These are phyloP conservation scores for Habroteleia sp. DNA, from an alignment of 2,888 invertebrate genomes.

Conservation along the genomic window DNA sequence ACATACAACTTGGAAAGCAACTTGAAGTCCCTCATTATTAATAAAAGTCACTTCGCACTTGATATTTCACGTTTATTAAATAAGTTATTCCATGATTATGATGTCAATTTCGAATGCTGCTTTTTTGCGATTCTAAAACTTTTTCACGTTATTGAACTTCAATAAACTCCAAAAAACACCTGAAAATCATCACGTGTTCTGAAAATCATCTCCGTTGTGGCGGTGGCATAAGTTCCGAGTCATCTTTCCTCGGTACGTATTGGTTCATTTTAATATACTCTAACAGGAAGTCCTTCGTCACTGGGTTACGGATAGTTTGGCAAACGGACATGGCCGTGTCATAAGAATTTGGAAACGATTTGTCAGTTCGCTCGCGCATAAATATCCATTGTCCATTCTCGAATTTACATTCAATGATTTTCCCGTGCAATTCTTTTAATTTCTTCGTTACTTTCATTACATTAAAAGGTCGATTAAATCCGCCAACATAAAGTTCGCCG, in stretches of 20 bases:
- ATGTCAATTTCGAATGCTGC: too few species aligned
- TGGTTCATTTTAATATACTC: conserved; percentile 86
- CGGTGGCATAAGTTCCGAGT: conserved; percentile 88
- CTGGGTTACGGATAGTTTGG: conserved; percentile 90
- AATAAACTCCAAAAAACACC: too few species aligned
- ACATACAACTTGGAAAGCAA: too few species aligned
- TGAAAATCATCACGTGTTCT: too few species aligned
- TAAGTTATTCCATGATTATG: too few species aligned
- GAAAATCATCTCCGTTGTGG: conserved; percentile 82
- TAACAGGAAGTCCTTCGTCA: conserved; percentile 91
- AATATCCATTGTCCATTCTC: conserved; percentile 93
- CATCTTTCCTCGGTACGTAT: conserved; percentile 82
- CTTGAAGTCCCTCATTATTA: too few species aligned
- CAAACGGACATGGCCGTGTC: conserved; percentile 93
- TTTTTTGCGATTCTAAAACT: too few species aligned
- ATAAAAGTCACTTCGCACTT: too few species aligned
- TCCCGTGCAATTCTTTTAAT: conserved; percentile 87
- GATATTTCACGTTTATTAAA: too few species aligned
- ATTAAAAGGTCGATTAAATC: conserved; percentile 85
- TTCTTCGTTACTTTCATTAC: conserved; percentile 89
- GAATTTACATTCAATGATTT: conserved; percentile 97
- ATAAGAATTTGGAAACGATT: conserved; percentile 95
- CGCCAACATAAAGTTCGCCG: conserved; percentile 91
- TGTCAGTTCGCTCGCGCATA: conserved; percentile 97
- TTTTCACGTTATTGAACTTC: too few species aligned